phyloP scores from a whole-genome alignment of 2,113 vertebrate species.

The Sinocyclocheilus anophthalmus region DNA sequence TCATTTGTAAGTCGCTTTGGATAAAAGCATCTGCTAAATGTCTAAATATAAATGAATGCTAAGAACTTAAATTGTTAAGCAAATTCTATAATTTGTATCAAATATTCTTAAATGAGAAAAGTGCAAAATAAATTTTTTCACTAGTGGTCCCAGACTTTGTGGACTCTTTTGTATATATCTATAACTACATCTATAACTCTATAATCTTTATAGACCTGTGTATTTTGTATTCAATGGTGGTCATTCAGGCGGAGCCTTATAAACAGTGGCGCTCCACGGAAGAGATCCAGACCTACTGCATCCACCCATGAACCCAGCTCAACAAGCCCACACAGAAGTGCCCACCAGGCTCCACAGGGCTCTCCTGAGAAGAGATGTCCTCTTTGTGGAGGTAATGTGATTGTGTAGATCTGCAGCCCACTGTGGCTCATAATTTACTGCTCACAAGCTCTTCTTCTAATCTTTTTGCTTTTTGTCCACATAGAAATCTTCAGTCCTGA shows the following conservation, averaged over 20 bases:
- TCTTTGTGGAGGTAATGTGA: conserved; percentile 72
- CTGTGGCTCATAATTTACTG: not conserved
- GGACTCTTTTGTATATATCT: not conserved
- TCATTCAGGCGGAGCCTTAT: conserved; percentile 11
- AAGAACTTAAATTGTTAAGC: not conserved
- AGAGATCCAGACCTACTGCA: not conserved
- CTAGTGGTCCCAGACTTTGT: not conserved
- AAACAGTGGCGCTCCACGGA: not conserved
- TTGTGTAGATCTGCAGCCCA: not conserved
- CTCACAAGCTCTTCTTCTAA: not conserved
- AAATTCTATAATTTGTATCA: not conserved
- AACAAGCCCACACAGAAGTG: not conserved
- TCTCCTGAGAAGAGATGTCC: conserved; percentile 69
- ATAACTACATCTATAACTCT: not conserved
- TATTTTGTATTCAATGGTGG: not conserved
- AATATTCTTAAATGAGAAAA: not conserved
- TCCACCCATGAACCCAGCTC: conserved; percentile 25
- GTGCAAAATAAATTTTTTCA: not conserved
- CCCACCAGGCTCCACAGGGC: not conserved
- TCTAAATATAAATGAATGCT: no score
- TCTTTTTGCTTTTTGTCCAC: not conserved
- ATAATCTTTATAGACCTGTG: not conserved
- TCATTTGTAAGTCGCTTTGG: no score
- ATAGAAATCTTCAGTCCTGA: conserved; percentile 68
- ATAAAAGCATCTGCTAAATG: no score